Evolutionary conservation across 2,888 invertebrate genomes (phyloP).

Genomic region (Alviniconcha strummeri): DNA sequence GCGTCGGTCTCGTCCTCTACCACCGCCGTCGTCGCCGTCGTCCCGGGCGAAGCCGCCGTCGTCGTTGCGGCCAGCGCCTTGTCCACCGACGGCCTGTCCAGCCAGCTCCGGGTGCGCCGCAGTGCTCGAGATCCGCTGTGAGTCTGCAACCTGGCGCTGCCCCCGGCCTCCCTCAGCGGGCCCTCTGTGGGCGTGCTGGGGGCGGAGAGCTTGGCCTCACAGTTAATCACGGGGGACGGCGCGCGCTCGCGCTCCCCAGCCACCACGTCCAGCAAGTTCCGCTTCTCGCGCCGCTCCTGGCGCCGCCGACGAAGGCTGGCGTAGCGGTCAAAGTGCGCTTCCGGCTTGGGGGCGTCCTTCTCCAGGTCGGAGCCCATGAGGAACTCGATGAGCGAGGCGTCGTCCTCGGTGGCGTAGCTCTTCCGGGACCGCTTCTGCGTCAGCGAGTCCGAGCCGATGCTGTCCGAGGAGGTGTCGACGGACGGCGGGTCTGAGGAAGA

Average conservation of each 20-base stretch:
- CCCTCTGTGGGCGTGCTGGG: constrained; percentile 12
- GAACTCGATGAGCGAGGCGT: constrained; percentile 59
- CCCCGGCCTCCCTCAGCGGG: not conserved
- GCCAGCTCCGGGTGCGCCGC: constrained; percentile 54
- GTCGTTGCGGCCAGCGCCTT: constrained; percentile 20
- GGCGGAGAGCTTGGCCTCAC: not conserved
- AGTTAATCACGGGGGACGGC: constrained; percentile 42
- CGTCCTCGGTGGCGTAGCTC: constrained; percentile 55
- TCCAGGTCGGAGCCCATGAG: constrained; percentile 50
- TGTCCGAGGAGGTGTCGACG: constrained; percentile 7
- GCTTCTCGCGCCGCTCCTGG: constrained; percentile 50
- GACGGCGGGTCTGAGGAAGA: not conserved
- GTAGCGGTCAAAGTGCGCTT: constrained; percentile 56
- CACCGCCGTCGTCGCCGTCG: constrained; percentile 28
- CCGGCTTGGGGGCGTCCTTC: constrained; percentile 44
- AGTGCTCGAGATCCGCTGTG: constrained; percentile 44
- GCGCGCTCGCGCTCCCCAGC: constrained; percentile 62
- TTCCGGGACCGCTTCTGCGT: constrained; percentile 46
- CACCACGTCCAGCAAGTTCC: constrained; percentile 40
- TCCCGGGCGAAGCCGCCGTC: constrained; percentile 32
- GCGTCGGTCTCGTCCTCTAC: constrained; percentile 39
- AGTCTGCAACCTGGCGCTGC: not conserved
- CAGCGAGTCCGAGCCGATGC: constrained; percentile 43
- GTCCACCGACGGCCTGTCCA: constrained; percentile 39
- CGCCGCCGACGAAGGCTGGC: constrained; percentile 61